Evolutionary conservation across 1,140 invertebrate genomes (phyloP).

Genomic region (Philopotamus ludificatus): DNA sequence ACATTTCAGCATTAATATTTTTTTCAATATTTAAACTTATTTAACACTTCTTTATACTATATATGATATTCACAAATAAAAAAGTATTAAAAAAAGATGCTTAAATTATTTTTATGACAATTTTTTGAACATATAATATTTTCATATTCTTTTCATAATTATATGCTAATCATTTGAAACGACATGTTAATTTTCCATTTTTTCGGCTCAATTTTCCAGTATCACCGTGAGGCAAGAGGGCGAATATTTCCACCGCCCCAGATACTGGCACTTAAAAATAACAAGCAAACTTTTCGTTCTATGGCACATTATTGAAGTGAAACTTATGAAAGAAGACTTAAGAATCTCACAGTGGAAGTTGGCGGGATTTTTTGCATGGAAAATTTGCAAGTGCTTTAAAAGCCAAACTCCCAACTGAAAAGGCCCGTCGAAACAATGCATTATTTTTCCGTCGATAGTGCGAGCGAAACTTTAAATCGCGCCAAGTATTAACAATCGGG

Average conservation of each 20-base stretch:
- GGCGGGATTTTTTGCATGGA: slow-evolving; percentile 3
- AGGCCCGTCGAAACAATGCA: not conserved
- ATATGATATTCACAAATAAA: not conserved
- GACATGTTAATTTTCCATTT: not conserved
- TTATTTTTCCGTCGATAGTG: not conserved
- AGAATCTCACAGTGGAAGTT: slow-evolving; percentile 28
- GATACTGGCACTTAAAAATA: slow-evolving; percentile 25
- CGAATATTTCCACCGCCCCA: not conserved
- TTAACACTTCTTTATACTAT: too few species aligned
- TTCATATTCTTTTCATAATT: not conserved
- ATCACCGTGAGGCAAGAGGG: not conserved
- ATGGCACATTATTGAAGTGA: slow-evolving; percentile 15
- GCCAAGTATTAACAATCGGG: not conserved
- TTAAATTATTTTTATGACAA: not conserved
- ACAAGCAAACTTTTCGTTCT: slow-evolving; percentile 28
- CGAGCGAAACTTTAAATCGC: not conserved
- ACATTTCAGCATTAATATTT: not conserved
- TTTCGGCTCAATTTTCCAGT: not conserved
- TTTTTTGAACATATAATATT: too few species aligned
- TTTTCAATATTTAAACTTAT: too few species aligned
- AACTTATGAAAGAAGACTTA: slow-evolving; percentile 29
- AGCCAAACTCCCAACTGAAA: slow-evolving; percentile 15
- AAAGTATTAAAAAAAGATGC: not conserved
- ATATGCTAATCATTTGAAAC: too few species aligned
- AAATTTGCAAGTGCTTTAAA: slow-evolving; percentile 33